phyloP scores from a whole-genome alignment of 2,888 invertebrate genomes.

The Andrena bicolor region DNA sequence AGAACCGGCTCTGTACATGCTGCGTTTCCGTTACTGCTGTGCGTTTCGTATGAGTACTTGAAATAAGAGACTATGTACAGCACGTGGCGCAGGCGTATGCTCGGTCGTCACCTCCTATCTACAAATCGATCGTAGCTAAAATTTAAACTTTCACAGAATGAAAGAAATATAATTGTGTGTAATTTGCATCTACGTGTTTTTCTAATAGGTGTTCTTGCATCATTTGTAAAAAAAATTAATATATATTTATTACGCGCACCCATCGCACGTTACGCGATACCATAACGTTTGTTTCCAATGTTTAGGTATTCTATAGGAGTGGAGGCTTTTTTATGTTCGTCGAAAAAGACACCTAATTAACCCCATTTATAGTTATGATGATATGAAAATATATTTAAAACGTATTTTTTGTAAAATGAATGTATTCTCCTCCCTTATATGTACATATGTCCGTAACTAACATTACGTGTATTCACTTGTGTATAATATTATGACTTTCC shows the following conservation, averaged over 20 bases:
- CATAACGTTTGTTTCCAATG: too few relatives aligned
- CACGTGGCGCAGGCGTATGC: slow-evolving; percentile 46
- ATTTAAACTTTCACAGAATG: slow-evolving; percentile 19
- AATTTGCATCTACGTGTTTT: neutral
- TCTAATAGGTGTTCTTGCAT: neutral
- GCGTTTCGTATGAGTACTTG: slow-evolving; percentile 38
- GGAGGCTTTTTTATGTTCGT: too few relatives aligned
- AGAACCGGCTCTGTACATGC: slow-evolving; percentile 31
- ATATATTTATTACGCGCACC: neutral
- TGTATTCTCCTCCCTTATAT: too few relatives aligned
- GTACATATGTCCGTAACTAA: too few relatives aligned
- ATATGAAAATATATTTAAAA: too few relatives aligned
- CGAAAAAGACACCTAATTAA: too few relatives aligned
- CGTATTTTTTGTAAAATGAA: too few relatives aligned
- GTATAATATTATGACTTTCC: too few relatives aligned
- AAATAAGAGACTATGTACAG: slow-evolving; percentile 38
- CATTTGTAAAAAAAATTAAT: neutral
- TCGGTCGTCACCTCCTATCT: slow-evolving; percentile 8
- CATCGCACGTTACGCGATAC: too few relatives aligned
- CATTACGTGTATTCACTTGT: too few relatives aligned
- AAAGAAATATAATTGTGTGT: neutral
- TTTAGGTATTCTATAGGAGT: too few relatives aligned
- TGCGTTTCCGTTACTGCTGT: slow-evolving; percentile 33
- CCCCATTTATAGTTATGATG: too few relatives aligned
- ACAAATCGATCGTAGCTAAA: slow-evolving; percentile 42